These are phyloP conservation scores for Benthosema pterotum DNA, from an alignment of 2,797 vertebrate genomes.

Conservation along the genomic window DNA sequence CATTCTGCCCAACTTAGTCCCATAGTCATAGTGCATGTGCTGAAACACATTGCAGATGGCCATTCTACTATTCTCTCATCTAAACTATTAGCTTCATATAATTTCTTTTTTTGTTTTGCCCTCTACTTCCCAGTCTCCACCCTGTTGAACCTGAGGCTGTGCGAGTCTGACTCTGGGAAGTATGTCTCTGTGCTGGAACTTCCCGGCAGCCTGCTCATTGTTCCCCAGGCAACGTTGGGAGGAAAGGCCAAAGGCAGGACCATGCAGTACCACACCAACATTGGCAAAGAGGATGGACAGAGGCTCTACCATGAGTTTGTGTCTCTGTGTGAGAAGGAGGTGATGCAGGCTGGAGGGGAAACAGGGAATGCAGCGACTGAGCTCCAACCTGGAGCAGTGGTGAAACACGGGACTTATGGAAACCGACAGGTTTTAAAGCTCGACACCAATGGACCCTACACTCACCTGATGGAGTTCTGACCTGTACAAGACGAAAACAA, in stretches of 20 bases:
- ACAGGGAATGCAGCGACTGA: slow-evolving; percentile 58
- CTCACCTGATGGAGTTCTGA: slow-evolving; percentile 90
- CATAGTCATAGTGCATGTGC: too few relatives aligned
- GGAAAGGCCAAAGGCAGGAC: slow-evolving; percentile 87
- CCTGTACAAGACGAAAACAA: background rate
- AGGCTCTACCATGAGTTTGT: slow-evolving; percentile 88
- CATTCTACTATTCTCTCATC: too few relatives aligned
- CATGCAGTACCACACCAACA: slow-evolving; percentile 95
- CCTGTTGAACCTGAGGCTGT: slow-evolving; percentile 88
- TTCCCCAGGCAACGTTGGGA: slow-evolving; percentile 94
- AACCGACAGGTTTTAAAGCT: slow-evolving; percentile 92
- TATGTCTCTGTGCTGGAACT: slow-evolving; percentile 86
- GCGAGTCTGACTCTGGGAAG: slow-evolving; percentile 85
- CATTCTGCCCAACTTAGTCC: too few relatives aligned
- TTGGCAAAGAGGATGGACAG: slow-evolving; percentile 87
- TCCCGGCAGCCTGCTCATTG: slow-evolving; percentile 88
- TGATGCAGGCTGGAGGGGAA: slow-evolving; percentile 61
- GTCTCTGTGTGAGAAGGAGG: slow-evolving; percentile 83
- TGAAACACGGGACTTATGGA: slow-evolving; percentile 89
- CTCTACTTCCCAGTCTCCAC: slow-evolving; percentile 75
- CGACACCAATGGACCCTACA: slow-evolving; percentile 93
- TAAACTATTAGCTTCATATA: too few relatives aligned
- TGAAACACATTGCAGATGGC: too few relatives aligned
- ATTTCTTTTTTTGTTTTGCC: slow-evolving; percentile 3
- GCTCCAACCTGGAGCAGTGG: slow-evolving; percentile 51